phyloP scores from a whole-genome alignment of 2,113 vertebrate species.

The Aix galericulata region DNA sequence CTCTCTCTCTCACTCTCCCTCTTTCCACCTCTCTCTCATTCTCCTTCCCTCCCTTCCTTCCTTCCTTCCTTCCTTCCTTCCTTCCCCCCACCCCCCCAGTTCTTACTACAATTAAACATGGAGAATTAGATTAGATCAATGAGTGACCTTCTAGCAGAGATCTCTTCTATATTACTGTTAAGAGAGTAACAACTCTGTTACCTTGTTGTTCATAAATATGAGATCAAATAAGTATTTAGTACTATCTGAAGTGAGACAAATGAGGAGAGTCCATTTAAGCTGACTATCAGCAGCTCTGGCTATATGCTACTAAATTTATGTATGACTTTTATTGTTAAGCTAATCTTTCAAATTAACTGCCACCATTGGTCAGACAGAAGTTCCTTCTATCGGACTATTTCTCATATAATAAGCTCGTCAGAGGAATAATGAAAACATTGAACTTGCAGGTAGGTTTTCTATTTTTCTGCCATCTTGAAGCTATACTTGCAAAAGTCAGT shows the following conservation, averaged over 20 bases:
- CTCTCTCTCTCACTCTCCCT: too few relatives aligned
- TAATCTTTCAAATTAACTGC: neutral
- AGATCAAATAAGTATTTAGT: neutral
- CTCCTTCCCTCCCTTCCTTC: neutral
- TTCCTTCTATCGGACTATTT: neutral
- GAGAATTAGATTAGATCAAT: neutral
- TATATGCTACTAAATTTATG: neutral
- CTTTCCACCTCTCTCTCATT: too few relatives aligned
- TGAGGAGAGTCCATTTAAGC: neutral
- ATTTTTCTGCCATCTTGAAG: neutral
- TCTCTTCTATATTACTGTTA: neutral
- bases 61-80: too few relatives aligned
- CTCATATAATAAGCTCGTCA: neutral
- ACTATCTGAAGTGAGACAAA: neutral
- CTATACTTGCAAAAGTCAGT: neutral
- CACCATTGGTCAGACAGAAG: neutral
- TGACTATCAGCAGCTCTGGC: neutral
- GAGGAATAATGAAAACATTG: neutral
- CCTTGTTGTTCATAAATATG: neutral
- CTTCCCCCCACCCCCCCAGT: too few relatives aligned
- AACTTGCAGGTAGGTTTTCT: neutral
- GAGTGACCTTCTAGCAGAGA: neutral
- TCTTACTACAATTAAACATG: neutral
- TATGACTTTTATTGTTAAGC: neutral
- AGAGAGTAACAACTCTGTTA: neutral